Percentiles rank a stretch among this genome's conserved stretches.
Evolutionary conservation across 2,113 vertebrate species (phyloP).

Genomic region (Ornithorhynchus anatinus): DNA sequence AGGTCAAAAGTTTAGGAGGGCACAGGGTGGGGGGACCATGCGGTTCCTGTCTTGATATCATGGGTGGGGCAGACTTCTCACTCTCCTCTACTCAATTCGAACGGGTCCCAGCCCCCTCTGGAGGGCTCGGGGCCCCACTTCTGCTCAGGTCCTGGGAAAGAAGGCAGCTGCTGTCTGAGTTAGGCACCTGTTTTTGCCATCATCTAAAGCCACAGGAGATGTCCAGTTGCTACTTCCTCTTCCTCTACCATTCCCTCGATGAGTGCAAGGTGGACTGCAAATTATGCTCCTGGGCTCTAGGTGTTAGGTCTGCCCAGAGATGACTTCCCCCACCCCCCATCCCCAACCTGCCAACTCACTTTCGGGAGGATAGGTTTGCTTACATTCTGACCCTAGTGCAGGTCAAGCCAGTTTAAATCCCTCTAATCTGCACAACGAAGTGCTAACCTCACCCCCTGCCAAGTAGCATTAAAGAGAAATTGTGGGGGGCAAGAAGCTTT

Average conservation of each 20-base stretch:
- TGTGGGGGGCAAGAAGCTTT: no score
- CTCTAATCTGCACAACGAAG: background rate
- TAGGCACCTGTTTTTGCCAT: no score
- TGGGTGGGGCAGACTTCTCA: background rate
- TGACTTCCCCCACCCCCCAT: fast-evolving
- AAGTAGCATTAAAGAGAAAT: background rate
- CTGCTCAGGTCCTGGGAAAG: fast-evolving
- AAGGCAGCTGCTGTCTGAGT: no score
- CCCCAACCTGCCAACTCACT: no score
- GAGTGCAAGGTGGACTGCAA: no score
- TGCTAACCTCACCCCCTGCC: background rate
- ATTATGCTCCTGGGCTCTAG: no score
- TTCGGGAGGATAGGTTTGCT: no score
- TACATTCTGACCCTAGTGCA: background rate
- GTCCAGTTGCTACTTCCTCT: no score
- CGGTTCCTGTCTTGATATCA: conserved; percentile 18
- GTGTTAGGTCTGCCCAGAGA: no score
- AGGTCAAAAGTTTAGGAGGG: conserved; percentile 28
- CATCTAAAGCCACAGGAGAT: no score
- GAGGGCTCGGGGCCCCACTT: background rate
- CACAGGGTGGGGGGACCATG: background rate
- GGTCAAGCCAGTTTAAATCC: background rate
- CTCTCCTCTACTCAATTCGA: background rate
- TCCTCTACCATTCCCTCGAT: no score
- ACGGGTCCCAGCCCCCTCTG: background rate